Percentiles rank a stretch among this genome's conserved stretches.
phyloP scores from a whole-genome alignment of 2,888 invertebrate species.

The Patella depressa region DNA sequence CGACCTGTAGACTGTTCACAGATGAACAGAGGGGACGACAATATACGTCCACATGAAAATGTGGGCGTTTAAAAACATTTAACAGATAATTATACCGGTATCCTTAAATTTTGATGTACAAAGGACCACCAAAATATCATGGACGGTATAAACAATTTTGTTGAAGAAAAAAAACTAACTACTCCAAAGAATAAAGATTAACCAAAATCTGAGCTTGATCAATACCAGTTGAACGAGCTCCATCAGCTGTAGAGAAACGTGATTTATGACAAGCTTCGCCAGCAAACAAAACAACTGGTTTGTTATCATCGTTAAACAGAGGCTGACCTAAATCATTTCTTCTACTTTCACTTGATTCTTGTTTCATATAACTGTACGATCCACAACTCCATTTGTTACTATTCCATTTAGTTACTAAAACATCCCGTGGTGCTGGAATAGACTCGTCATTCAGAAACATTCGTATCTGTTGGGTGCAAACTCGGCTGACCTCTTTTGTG shows the following conservation, averaged over 20 bases:
- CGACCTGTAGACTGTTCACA: too few relatives aligned
- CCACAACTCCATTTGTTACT: slow-evolving; percentile 83
- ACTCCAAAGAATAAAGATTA: neutral
- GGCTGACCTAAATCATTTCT: slow-evolving; percentile 50
- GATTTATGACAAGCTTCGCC: slow-evolving; percentile 86
- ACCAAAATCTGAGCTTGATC: slow-evolving; percentile 3
- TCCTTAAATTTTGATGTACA: too few relatives aligned
- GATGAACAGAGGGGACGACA: too few relatives aligned
- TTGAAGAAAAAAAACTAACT: too few relatives aligned
- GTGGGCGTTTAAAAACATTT: too few relatives aligned
- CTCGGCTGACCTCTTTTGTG: slow-evolving; percentile 80
- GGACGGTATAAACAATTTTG: too few relatives aligned
- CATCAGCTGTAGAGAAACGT: slow-evolving; percentile 85
- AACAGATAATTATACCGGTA: too few relatives aligned
- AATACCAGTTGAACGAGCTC: slow-evolving; percentile 84
- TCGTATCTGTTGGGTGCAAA: slow-evolving; percentile 78
- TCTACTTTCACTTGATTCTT: slow-evolving; percentile 34
- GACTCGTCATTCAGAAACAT: slow-evolving; percentile 81
- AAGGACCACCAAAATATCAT: too few relatives aligned
- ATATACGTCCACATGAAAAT: too few relatives aligned
- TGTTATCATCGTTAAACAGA: slow-evolving; percentile 40
- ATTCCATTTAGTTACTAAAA: slow-evolving; percentile 79
- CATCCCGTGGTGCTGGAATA: slow-evolving; percentile 80
- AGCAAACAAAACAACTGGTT: slow-evolving; percentile 82
- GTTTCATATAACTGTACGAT: slow-evolving; percentile 77